These are phyloP conservation scores for Diachasmimorpha longicaudata DNA, from an alignment of 1,140 invertebrate species.

Conservation along the genomic window DNA sequence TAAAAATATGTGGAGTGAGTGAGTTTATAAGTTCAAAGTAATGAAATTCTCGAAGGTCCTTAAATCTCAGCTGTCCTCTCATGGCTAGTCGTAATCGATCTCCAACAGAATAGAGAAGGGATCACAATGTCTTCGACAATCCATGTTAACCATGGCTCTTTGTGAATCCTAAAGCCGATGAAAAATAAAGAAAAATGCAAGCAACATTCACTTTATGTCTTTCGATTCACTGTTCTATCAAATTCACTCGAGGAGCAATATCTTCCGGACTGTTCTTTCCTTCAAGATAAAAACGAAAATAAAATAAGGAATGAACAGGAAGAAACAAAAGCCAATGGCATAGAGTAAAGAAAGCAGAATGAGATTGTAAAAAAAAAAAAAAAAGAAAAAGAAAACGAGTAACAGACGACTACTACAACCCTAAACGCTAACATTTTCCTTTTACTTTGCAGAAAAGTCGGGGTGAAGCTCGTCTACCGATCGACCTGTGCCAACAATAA, in stretches of 20 bases:
- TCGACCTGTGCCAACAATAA: background rate
- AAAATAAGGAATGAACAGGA: background rate
- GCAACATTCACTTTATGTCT: background rate
- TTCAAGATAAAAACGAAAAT: background rate
- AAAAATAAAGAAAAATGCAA: background rate
- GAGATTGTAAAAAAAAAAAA: background rate
- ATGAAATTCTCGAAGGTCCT: background rate
- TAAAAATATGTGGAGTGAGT: no score
- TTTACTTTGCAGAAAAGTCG: background rate
- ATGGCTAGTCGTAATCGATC: background rate
- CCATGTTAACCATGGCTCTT: background rate
- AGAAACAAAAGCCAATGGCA: background rate
- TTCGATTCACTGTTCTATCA: background rate
- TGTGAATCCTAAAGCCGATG: background rate
- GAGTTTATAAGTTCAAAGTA: background rate
- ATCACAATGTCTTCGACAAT: background rate
- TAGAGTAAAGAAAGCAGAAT: background rate
- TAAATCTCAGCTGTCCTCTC: background rate
- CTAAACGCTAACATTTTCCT: constrained; percentile 1
- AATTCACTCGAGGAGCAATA: background rate
- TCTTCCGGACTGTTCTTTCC: background rate
- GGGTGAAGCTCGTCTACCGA: background rate
- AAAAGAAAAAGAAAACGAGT: no score
- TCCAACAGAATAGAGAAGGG: background rate
- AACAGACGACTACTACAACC: background rate